Conservation (phyloP, 2,113 vertebrate species). For the Dicentrarchus labrax region DNA sequence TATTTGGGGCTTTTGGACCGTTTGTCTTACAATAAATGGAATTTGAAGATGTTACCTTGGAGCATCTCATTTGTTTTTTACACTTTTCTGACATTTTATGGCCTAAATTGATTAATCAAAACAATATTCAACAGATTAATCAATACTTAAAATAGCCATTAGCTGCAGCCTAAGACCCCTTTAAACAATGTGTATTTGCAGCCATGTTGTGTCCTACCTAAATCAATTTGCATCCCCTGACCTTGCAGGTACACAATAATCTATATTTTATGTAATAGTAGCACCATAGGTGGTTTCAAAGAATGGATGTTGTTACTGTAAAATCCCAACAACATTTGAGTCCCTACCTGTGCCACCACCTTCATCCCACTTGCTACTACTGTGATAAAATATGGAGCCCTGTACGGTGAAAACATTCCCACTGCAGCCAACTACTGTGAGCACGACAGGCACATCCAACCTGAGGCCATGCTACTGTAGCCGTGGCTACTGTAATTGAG, state of each 20-base stretch:
- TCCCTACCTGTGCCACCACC: neutral
- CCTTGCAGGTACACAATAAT: neutral
- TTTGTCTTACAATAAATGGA: neutral
- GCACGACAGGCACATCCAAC: neutral
- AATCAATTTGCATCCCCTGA: constrained; percentile 20
- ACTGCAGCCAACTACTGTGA: neutral
- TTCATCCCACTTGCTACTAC: neutral
- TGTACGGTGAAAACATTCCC: neutral
- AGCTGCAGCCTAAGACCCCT: neutral
- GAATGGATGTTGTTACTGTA: neutral
- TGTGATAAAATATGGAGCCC: constrained; percentile 3
- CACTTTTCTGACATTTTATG: neutral
- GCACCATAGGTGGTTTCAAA: neutral
- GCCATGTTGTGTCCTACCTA: neutral
- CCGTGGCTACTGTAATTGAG: constrained; percentile 30
- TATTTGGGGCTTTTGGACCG: neutral
- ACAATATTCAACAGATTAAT: neutral
- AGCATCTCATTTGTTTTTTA: too few relatives aligned
- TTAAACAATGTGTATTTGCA: neutral
- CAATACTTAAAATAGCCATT: neutral
- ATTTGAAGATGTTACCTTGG: neutral
- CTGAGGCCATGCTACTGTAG: constrained; percentile 23
- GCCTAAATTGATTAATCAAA: neutral
- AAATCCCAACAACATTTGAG: neutral
- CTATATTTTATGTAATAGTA: too few relatives aligned